phyloP scores from a whole-genome alignment of 2,113 vertebrate species.

The Catharus bicknelli region DNA sequence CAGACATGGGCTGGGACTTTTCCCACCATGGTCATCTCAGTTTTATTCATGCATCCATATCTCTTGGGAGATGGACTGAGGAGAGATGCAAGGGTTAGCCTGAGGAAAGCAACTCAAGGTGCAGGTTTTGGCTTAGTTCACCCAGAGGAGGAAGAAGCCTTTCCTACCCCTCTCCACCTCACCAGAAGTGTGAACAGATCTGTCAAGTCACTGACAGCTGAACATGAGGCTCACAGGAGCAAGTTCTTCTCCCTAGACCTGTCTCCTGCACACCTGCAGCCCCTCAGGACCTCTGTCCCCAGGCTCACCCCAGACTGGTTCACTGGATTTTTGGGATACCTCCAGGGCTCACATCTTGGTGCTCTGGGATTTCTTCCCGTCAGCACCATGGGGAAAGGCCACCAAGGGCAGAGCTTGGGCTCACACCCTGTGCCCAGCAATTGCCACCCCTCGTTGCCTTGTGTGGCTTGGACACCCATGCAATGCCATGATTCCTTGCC shows the following conservation, averaged over 20 bases:
- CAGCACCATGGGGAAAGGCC: not conserved
- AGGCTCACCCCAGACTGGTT: not conserved
- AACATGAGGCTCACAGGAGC: not conserved
- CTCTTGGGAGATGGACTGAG: not conserved
- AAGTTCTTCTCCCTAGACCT: not conserved
- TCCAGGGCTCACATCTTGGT: not conserved
- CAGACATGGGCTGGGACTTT: not conserved
- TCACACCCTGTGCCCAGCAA: accelerated
- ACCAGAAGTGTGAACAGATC: not conserved
- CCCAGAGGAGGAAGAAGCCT: not conserved
- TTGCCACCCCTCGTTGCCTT: not conserved
- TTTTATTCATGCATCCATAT: not conserved
- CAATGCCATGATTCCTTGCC: not conserved
- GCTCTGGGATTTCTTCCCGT: not conserved
- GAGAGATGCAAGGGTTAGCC: not conserved
- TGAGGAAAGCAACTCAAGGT: not conserved
- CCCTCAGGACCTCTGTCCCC: not conserved
- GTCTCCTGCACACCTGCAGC: not conserved
- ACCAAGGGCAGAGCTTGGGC: not conserved
- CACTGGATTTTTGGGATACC: not conserved
- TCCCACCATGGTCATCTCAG: not conserved
- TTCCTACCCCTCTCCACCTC: not conserved
- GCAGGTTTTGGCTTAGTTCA: not conserved
- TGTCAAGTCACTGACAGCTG: not conserved
- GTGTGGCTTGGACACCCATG: accelerated